A percentile compares a stretch with the other conserved stretches of the same genome.
Conservation (phyloP, 2,113 vertebrate species). For the Chinchilla lanigera region DNA sequence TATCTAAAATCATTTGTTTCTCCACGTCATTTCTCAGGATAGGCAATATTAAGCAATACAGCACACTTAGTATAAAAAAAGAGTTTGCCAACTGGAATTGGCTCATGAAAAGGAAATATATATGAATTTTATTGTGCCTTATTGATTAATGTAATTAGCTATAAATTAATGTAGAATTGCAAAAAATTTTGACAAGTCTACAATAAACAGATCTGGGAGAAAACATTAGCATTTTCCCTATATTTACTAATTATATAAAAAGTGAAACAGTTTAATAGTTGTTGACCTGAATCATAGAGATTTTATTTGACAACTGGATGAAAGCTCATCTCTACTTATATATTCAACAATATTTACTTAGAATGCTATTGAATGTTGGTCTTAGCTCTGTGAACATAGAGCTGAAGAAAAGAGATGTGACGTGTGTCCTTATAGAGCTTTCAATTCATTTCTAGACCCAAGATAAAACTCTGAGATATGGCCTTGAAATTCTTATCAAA, state of each 20-base stretch:
- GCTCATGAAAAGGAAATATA: not conserved
- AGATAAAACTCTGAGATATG: not conserved
- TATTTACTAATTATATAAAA: conserved; percentile 32
- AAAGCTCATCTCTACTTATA: not conserved
- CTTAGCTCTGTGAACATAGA: not conserved
- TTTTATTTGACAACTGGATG: not conserved
- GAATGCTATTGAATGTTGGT: not conserved
- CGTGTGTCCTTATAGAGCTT: not conserved
- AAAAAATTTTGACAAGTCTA: not conserved
- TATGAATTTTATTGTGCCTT: conserved; percentile 49
- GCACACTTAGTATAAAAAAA: conserved; percentile 26
- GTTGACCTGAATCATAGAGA: not conserved
- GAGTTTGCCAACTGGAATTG: not conserved
- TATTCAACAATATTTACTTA: conserved; percentile 23
- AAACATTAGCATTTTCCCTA: not conserved
- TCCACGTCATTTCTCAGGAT: conserved; percentile 33
- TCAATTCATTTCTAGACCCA: conserved; percentile 18
- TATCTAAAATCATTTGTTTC: conserved; percentile 17
- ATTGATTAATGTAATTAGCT: conserved; percentile 59
- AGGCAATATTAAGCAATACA: not conserved
- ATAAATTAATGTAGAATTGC: conserved; percentile 56
- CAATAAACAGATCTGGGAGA: not conserved
- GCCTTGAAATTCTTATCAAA: conserved; percentile 46
- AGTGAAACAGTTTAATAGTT: not conserved
- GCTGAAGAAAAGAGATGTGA: not conserved